A percentile compares a stretch with the other conserved stretches of the same genome.
Conservation (phyloP, 2,888 invertebrate genomes). For the Agrochola circellaris region DNA sequence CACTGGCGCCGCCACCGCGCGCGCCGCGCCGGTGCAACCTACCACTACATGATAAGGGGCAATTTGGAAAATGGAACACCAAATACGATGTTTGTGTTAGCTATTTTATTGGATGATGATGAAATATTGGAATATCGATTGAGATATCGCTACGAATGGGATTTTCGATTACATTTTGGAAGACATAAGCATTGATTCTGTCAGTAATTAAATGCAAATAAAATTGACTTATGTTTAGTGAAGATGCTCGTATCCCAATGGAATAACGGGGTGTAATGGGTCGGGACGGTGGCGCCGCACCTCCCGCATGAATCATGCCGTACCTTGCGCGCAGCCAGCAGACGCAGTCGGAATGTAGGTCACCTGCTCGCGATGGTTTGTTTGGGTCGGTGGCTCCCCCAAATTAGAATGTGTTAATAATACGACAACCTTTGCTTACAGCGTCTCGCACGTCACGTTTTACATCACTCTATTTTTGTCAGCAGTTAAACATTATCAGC, state of each 20-base stretch:
- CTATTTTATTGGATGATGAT: slow-evolving; percentile 1
- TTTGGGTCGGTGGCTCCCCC: slow-evolving; percentile 85
- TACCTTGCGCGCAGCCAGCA: slow-evolving; percentile 81
- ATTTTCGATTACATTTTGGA: neutral
- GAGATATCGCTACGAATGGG: neutral
- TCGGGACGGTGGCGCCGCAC: slow-evolving; percentile 60
- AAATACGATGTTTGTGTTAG: slow-evolving; percentile 29
- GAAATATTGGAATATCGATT: neutral
- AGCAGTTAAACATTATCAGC: slow-evolving; percentile 62
- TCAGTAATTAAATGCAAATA: slow-evolving; percentile 7
- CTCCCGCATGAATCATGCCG: slow-evolving; percentile 82
- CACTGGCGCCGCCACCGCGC: slow-evolving; percentile 67
- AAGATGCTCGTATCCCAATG: slow-evolving; percentile 29
- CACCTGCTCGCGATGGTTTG: slow-evolving; percentile 89
- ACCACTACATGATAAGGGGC: slow-evolving; percentile 17
- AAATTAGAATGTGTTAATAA: slow-evolving; percentile 89
- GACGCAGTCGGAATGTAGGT: slow-evolving; percentile 87
- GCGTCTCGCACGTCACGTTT: slow-evolving; percentile 75
- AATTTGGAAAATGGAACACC: slow-evolving; percentile 29
- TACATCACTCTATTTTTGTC: slow-evolving; percentile 80
- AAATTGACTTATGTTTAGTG: slow-evolving; percentile 6
- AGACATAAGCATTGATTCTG: neutral
- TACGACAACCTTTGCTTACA: slow-evolving; percentile 87
- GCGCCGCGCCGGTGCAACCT: slow-evolving; percentile 46
- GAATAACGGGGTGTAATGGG: slow-evolving; percentile 50